Evolutionary conservation across 2,888 invertebrate species (phyloP), one percentile per base, ranked within the genome.

Genomic region (Luperina nickerlii): DNA sequence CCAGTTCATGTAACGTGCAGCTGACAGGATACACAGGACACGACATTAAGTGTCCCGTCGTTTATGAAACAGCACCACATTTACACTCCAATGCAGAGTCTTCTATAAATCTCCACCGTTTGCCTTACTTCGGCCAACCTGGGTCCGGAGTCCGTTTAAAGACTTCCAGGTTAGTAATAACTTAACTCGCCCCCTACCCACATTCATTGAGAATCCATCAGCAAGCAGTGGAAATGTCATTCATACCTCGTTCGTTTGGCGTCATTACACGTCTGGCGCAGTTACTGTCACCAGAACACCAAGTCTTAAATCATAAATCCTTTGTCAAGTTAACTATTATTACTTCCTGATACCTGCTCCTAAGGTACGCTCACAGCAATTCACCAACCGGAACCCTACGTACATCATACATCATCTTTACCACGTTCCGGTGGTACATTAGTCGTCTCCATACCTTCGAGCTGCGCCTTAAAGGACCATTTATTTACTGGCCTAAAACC

Each of bases 401-500:
- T 87, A 74, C 51, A 45, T 11, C 87, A 77, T 87, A 79, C 68
- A 88, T 88, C 82, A 90, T 76, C 74, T 84, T 67, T 66, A 74
- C 76, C 69, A 77, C 38, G 65, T 79, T 78, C 76, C 77, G 81
- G 74, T 54, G 72, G 79, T 78, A 78, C 75, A 83, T 83, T 84
- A 82, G 81, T 63, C 62, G 70, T 60, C 84, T 83, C 79, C 77
- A 54, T 78, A 80, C 81, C 85, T 87, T 84, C 78, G 81, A 88
- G 82, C 62, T 48, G 18, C 38, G 84, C 90, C 92, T 92, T 93
- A 93, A 93, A 86, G 86, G 86, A 83, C 90, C 91, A 92, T 94
- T 94, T 94, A 93, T 94, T 93, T 93, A 92, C 91, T 89, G 87
- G 90, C 90, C 90, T 92, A 91, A 89, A 92, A 92, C 92, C 91